These are phyloP conservation scores for Colius striatus DNA, from an alignment of 2,113 vertebrate genomes.

Conservation along the genomic window DNA sequence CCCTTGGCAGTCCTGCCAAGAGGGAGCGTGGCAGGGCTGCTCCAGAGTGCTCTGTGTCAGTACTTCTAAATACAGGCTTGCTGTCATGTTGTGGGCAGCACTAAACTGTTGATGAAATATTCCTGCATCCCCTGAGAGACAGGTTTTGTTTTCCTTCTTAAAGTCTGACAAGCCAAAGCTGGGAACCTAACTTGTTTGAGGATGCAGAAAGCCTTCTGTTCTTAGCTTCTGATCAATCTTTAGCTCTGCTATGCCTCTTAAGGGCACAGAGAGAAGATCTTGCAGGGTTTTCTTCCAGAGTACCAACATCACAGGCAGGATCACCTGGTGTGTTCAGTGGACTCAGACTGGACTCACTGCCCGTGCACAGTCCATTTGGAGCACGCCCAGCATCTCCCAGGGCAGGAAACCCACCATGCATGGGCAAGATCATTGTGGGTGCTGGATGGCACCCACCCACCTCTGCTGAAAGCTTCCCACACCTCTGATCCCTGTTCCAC, in stretches of 20 bases:
- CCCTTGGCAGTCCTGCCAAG: fast-evolving
- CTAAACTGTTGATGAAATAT: background rate
- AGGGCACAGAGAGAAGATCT: background rate
- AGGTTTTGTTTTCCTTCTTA: background rate
- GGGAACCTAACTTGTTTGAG: background rate
- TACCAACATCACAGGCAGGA: background rate
- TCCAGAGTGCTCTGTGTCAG: fast-evolving
- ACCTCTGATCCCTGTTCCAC: background rate
- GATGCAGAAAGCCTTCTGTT: background rate
- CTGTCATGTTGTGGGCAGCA: background rate
- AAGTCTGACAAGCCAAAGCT: background rate
- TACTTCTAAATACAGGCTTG: background rate
- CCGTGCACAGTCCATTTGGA: background rate
- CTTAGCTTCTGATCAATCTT: background rate
- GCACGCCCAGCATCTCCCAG: background rate
- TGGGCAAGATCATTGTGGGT: fast-evolving
- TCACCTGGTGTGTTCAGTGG: background rate
- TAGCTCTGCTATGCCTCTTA: background rate
- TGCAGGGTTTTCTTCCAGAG: background rate
- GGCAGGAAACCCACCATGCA: fast-evolving
- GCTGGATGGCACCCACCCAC: background rate
- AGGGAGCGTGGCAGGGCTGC: background rate
- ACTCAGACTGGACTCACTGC: background rate
- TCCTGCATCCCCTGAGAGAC: background rate
- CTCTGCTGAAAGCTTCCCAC: background rate